Base-by-base conservation (phyloP, 2,113 vertebrate genomes). In the Hucho hucho region DNA sequence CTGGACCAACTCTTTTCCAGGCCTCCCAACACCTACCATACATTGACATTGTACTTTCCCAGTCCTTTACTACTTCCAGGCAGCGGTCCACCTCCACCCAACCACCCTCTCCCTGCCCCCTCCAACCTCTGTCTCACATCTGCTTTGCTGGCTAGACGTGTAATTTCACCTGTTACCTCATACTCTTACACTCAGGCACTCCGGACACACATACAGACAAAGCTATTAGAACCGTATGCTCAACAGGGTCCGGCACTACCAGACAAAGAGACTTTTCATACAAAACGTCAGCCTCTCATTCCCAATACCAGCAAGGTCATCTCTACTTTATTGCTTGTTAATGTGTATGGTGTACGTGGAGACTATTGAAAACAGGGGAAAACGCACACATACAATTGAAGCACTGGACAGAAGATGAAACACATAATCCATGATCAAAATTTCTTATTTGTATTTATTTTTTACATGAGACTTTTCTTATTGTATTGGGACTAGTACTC, bases 211-310 rank as follows among this genome's bases (percentile, higher is more conserved):
- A 83, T 76, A 78, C 85, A 84, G 73, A 77, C 65, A 74, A 81
- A 79, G 74, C 77, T 71, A 73, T 83, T 86, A 80, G 75, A 87
- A 82, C 77, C 65, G 2, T 72, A 87, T 3, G 63, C 83, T 66
- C 64, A 68, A 79, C 74, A 7, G 70, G 64, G 76, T 82, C 84
- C 79, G 76, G 68, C 71, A 26, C 81, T 7, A 25, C 20, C 37
- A 84, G 81, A 90, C 86, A 87, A 87, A 89, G 72, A 78, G 76
- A 73, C 79, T 77, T 86, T 87, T 84, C 61, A 84, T 63, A 4
- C 56, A 63, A 56, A 43, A 47, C 24, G 26, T 24, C 65, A n/a
- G 72, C 22, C 11, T 61, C 7, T 12, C 58, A 7, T 16, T 61
- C n/a, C 18, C 58, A 20, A 3, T 20, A 1, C 67, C 2, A 1